Conservation (phyloP, 2,113 vertebrate genomes). For the Ailuropoda melanoleuca region DNA sequence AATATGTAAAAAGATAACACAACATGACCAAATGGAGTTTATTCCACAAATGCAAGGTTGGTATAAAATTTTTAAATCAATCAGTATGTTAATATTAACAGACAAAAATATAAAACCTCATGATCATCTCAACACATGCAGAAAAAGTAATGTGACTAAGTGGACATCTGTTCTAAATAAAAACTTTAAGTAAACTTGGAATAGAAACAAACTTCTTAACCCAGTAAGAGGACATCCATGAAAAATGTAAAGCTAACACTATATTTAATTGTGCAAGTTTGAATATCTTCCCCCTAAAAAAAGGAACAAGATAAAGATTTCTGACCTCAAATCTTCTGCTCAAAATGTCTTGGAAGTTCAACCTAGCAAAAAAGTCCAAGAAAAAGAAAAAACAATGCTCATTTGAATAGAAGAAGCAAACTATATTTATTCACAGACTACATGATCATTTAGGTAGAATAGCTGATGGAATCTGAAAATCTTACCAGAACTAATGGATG, state of each 20-base stretch:
- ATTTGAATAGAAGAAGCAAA: neutral
- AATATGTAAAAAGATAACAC: neutral
- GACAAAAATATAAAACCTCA: neutral
- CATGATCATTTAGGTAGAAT: neutral
- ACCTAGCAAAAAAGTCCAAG: neutral
- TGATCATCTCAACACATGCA: neutral
- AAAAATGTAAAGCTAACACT: neutral
- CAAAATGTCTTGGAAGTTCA: neutral
- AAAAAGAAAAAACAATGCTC: neutral
- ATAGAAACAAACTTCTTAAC: neutral
- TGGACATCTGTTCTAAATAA: neutral
- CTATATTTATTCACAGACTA: neutral
- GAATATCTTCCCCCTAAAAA: neutral
- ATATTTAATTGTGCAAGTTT: neutral
- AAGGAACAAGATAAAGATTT: neutral
- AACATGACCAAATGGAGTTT: neutral
- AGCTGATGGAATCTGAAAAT: neutral
- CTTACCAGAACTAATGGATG: neutral
- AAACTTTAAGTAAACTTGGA: neutral
- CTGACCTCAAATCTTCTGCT: neutral
- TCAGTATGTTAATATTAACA: neutral
- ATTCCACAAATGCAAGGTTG: neutral
- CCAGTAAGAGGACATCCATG: neutral
- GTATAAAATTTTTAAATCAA: neutral
- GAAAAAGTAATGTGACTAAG: neutral